Conservation (phyloP, 2,888 invertebrate species). For the Drosophila setosimentum region DNA sequence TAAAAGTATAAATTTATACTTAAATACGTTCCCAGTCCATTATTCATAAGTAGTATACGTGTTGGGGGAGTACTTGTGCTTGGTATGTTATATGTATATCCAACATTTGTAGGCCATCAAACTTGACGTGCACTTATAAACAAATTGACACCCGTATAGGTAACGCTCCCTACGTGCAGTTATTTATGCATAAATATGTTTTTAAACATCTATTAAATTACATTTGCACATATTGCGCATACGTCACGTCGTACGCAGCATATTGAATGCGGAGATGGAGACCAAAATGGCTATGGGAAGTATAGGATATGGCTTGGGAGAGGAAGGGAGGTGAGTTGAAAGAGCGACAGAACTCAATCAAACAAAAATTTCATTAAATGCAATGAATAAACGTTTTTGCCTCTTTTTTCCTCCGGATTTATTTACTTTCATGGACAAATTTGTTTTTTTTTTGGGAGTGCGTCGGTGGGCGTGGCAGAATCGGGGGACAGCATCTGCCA, state of each 20-base stretch:
- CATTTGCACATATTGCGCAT: slow-evolving; percentile 64
- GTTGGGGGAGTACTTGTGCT: slow-evolving; percentile 6
- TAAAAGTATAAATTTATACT: slow-evolving; percentile 7
- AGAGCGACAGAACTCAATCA: slow-evolving; percentile 46
- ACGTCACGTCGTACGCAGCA: slow-evolving; percentile 31
- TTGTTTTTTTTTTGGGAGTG: slow-evolving; percentile 5
- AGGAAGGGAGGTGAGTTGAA: neutral
- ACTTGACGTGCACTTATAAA: slow-evolving; percentile 73
- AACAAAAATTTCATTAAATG: slow-evolving; percentile 59
- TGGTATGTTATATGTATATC: slow-evolving; percentile 1
- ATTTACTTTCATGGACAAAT: slow-evolving; percentile 54
- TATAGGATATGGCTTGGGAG: neutral
- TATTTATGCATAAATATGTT: slow-evolving; percentile 67
- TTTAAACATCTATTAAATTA: slow-evolving; percentile 62
- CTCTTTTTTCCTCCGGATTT: slow-evolving; percentile 19
- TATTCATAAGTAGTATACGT: slow-evolving; percentile 71
- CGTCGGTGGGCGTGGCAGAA: slow-evolving; percentile 5
- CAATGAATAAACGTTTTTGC: slow-evolving; percentile 68
- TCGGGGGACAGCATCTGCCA: slow-evolving; percentile 36
- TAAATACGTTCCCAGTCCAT: slow-evolving; percentile 39
- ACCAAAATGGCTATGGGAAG: neutral
- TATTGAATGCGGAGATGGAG: neutral
- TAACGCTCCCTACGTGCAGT: slow-evolving; percentile 52
- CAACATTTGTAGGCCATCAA: slow-evolving; percentile 66
- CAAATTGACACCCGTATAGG: slow-evolving; percentile 57